phyloP scores from a whole-genome alignment of 1,140 invertebrate species.

The Stegodyphus mimosarum region DNA sequence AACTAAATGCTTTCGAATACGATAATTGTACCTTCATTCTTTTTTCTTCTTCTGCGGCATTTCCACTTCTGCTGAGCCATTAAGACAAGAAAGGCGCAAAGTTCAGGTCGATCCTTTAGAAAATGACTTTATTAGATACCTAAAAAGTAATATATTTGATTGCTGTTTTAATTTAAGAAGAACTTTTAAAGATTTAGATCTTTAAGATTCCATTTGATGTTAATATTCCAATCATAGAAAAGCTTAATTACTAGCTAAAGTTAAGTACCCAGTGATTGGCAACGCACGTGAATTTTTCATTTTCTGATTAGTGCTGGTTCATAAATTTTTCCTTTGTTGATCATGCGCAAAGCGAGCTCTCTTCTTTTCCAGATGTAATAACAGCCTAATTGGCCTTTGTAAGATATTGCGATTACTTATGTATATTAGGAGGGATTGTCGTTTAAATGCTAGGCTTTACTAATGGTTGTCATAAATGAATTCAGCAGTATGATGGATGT shows the following conservation, averaged over 20 bases:
- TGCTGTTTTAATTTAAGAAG: constrained; percentile 16
- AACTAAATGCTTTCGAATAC: not conserved
- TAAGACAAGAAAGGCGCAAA: not conserved
- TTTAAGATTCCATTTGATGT: not conserved
- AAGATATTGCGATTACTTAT: constrained; percentile 1
- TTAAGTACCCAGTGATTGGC: not conserved
- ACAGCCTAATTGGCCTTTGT: not conserved
- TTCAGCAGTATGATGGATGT: not conserved
- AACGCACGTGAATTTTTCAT: too few relatives aligned
- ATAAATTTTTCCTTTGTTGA: too few relatives aligned
- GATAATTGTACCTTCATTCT: not conserved
- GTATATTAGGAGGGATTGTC: not conserved
- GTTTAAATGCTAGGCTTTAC: not conserved
- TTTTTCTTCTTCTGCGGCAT: not conserved
- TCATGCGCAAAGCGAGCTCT: not conserved
- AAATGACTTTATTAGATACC: constrained; percentile 16
- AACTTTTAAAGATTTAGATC: not conserved
- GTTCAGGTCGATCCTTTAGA: not conserved
- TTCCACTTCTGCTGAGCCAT: not conserved
- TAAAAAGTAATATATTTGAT: not conserved
- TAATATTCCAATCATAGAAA: constrained; percentile 7
- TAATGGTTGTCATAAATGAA: not conserved
- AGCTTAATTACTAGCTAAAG: not conserved
- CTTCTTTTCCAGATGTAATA: not conserved
- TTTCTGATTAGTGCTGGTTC: too few relatives aligned